Evolutionary conservation across 2,888 invertebrate species (phyloP), one percentile per base, ranked within the genome.

Genomic region (Cheilosia variabilis): DNA sequence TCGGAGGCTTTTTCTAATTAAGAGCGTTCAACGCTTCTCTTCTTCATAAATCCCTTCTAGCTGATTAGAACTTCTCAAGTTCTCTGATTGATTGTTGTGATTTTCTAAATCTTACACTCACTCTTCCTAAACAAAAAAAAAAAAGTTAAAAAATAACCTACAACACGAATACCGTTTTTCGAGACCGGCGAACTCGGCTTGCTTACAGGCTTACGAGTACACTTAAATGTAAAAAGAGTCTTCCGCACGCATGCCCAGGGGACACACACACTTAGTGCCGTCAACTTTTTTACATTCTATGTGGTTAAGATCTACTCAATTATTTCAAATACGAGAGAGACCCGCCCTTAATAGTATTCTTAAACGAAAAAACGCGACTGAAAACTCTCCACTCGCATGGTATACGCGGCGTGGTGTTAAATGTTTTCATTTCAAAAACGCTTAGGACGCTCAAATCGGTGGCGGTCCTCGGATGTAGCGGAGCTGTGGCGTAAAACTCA

Each of bases 401-500:
- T 47, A 43, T 69, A 43, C 13, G 52, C 41, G 57, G 66, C 57
- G 86, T 76, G 84, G 58, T 76, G 81, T 66, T 53, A 50, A 31
- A 58, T 69, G 69, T 66, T 80, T 81, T 77, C 72, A 86, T 69
- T 66, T 78, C 34, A 57, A 81, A 37, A 47, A 53, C 75, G 13
- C 57, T 75, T 43, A 69, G 57, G 13, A 52, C 87, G 87, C 90
- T 94, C 94, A 96, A 89, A 96, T 94, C 22, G 96, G 96, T 83
- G 96, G 96, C 50, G 96, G 96, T 82, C 96, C 96, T 87, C 95
- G 94, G 71, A 96, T 94, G 90, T 96, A 96, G 87, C 95, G 94
- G 88, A 96, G 92, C 90, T 96, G 96, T 17, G 96, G 96, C 79
- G 95, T 94, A 68, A 96, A 93, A 62, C 95, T 95, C 91, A 95